These are phyloP conservation scores for Drosophila tani DNA, from an alignment of 1,140 invertebrate genomes.

Conservation along the genomic window DNA sequence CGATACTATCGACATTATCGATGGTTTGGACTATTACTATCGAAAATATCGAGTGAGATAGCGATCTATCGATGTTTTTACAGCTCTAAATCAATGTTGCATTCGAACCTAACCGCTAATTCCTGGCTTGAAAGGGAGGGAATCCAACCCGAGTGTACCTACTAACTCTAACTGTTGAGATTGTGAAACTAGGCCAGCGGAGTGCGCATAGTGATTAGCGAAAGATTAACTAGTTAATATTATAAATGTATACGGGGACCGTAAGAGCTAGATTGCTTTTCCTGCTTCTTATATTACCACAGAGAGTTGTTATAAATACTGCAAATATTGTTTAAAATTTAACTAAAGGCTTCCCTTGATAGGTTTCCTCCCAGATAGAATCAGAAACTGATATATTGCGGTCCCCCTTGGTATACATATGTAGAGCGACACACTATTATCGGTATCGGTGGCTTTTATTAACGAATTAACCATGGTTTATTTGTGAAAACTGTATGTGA, in stretches of 20 bases:
- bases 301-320: no score
- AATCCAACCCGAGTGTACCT: constrained; percentile 10
- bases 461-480: constrained; percentile 22
- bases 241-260: constrained; percentile 18
- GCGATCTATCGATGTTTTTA: no score
- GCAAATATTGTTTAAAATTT: no score
- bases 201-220: constrained; percentile 10
- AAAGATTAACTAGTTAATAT: constrained; percentile 2
- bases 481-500: constrained; percentile 31
- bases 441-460: constrained; percentile 9
- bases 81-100: constrained; percentile 11
- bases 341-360: neutral
- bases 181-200: constrained; percentile 14
- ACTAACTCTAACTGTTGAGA: constrained; percentile 19
- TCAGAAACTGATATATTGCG: neutral
- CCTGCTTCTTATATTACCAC: no score
- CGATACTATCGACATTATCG: no score
- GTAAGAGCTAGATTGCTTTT: neutral
- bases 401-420: constrained; percentile 9
- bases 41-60: no score
- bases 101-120: constrained; percentile 21
- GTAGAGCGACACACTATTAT: constrained; percentile 9
- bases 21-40: no score
- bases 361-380: constrained; percentile 14
- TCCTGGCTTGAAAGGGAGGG: constrained; percentile 11